Conservation (phyloP, 2,113 vertebrate species). For the Hymenochirus boettgeri region DNA sequence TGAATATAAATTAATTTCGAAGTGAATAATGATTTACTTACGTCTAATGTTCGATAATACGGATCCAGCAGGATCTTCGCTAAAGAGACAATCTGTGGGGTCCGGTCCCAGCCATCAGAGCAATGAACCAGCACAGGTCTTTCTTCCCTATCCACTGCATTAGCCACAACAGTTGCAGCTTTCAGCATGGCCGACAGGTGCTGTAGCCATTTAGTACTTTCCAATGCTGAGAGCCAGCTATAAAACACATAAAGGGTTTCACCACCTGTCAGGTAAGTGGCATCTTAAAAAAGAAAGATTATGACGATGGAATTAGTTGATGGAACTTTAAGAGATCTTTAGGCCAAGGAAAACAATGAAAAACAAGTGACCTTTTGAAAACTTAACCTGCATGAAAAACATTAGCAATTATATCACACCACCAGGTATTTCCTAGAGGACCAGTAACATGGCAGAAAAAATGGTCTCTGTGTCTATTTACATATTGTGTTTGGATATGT, state of each 20-base stretch:
- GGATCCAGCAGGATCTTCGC: slow-evolving; percentile 92
- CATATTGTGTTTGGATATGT: too few species aligned
- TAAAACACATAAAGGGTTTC: slow-evolving; percentile 25
- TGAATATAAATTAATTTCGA: fast-evolving
- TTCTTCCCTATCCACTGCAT: slow-evolving; percentile 85
- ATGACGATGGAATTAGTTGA: slow-evolving; percentile 25
- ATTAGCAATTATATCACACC: too few species aligned
- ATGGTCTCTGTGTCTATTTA: too few species aligned
- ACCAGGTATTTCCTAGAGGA: too few species aligned
- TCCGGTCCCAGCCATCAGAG: slow-evolving; percentile 95
- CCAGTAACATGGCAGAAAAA: too few species aligned
- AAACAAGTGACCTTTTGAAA: too few species aligned
- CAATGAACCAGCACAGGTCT: slow-evolving; percentile 93
- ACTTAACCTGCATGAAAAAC: too few species aligned
- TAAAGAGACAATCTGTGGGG: slow-evolving; percentile 90
- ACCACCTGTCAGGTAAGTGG: slow-evolving; percentile 24
- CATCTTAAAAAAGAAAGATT: slow-evolving; percentile 33
- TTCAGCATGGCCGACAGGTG: slow-evolving; percentile 96
- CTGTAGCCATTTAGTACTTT: slow-evolving; percentile 97
- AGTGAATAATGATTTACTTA: slow-evolving; percentile 36
- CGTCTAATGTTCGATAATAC: slow-evolving; percentile 95
- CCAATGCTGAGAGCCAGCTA: slow-evolving; percentile 94
- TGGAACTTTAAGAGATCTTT: slow-evolving; percentile 19
- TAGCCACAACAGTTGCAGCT: slow-evolving; percentile 87
- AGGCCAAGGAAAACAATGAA: slow-evolving; percentile 16